Evolutionary conservation across 2,113 vertebrate genomes (phyloP), one percentile per base, ranked within the genome.

Genomic region (Sebastes schlegelii): DNA sequence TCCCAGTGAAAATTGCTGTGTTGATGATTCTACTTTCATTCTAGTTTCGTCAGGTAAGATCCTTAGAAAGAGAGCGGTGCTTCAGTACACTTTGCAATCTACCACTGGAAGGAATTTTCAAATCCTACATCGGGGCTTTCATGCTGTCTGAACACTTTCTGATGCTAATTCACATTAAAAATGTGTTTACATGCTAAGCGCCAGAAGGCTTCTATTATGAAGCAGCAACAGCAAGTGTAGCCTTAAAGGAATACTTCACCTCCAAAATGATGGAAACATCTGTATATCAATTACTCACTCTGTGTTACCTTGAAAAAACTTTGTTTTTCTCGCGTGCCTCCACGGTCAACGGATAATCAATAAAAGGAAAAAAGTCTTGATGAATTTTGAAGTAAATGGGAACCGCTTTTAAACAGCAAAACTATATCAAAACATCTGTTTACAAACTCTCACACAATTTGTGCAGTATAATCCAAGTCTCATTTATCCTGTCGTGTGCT

Each of bases 21-120:
- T 74, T 79, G 23, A 46, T 61, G 19, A n/a, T 75, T 81, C 81
- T 3, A 45, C 57, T 79, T 61, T 76, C 45, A 70, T 77, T 81
- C 21, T 58, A 12, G 19, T 74, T 65, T 77, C 42, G 7, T 66
- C 49, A 48, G 14, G 62, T 54, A 21, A 43, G 58, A 68, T 55
- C 21, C 54, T 80, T 43, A 23, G 46, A 77, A 77, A 64, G 3
- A 6, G 61, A 79, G 17, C 19, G 8, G 48, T 61, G 62, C 26
- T 58, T 69, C 14, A 40, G 19, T n/a, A 10, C 34, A 26, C 65
- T 54, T 8, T 65, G 16, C 16, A 55, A 46, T 74, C 70, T 58
- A 34, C 40, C 26, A n/a, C 51, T 6, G 52, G 6, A 6, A 76
- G 34, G 34, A 34, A 3, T 71, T 34, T 54, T 60, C 48, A 63